Conservation (phyloP, 30 jellyfish, hydroid and myxozoan species). For the Cassiopea andromeda region DNA sequence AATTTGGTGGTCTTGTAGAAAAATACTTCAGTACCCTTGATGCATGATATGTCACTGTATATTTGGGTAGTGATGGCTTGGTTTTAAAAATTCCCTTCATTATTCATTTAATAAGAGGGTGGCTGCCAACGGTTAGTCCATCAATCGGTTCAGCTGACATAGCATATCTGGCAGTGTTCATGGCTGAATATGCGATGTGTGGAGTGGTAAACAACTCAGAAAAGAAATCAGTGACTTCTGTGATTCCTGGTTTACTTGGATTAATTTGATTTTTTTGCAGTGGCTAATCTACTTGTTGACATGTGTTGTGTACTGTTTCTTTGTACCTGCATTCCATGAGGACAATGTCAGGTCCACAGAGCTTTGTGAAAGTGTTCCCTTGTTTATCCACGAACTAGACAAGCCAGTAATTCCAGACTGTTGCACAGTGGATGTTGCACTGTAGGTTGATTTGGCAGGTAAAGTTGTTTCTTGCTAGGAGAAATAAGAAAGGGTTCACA, state of each 20-base stretch:
- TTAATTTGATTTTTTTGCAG: conserved; percentile 19
- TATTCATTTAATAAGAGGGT: conserved; percentile 27
- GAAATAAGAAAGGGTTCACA: conserved; percentile 32
- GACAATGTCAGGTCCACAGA: conserved; percentile 19
- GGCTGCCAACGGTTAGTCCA: conserved; percentile 34
- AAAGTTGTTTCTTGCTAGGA: conserved; percentile 30
- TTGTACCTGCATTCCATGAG: conserved; percentile 46
- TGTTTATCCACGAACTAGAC: conserved; percentile 32
- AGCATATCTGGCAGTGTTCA: conserved; percentile 51
- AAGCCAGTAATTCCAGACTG: conserved; percentile 46
- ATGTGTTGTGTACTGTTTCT: conserved; percentile 12
- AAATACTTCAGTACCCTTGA: conserved; percentile 13
- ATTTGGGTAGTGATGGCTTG: conserved; percentile 43
- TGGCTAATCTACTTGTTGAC: conserved; percentile 15
- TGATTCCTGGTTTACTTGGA: conserved; percentile 27
- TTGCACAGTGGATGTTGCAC: conserved; percentile 37
- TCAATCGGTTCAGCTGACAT: conserved; percentile 31
- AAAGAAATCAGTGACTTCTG: conserved; percentile 27
- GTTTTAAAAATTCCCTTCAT: conserved; percentile 48
- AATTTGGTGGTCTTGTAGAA: conserved; percentile 36
- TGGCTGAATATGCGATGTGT: conserved; percentile 31
- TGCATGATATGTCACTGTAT: conserved; percentile 52
- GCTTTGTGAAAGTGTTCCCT: conserved; percentile 23
- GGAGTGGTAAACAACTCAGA: conserved; percentile 29
- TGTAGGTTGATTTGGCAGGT: conserved; percentile 39